Base-by-base conservation (phyloP, 2,113 vertebrate genomes). In the Triplophysa dalaica region DNA sequence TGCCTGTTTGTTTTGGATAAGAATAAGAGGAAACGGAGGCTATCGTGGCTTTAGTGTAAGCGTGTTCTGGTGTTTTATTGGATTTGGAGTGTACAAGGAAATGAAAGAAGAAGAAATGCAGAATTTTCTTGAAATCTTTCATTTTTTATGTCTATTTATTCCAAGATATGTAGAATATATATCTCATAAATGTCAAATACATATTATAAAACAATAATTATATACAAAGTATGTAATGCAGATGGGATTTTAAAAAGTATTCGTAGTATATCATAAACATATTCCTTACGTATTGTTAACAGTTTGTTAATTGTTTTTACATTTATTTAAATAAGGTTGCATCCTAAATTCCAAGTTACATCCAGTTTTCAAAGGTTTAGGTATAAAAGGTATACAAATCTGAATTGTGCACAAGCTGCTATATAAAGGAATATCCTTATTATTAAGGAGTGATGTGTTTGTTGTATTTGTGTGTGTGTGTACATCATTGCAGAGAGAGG, bases 1-100 rank as follows among this genome's bases (percentile, higher is more conserved):
- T 16, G 52, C 29, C 81, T 26, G 33, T 43, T 24, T 75, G 79
- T 69, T 72, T 54, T 67, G 73, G 75, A 74, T 74, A 4, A 56
- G 50, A 52, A 45, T 45, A 56, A 33, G 13, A 67, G 50, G 58
- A 22, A 24, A 43, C 8, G 52, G 19, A 62, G 45, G 64, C 48
- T 78, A 38, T 41, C 56, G 21, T 33, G 56, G 62, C 17, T 62
- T 26, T 8, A 61, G 12, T 12, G 19, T 69, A 29, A 21, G 5
- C n/a, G 38, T 61, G 11, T 21, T 62, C 22, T 65, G 14, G 54
- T 19, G 33, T 45, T 45, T 12, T 11, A 12, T 45, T 45, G 43
- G 43, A 45, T 7, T 58, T 21, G 10, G 6, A 19, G 17, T 17
- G 8, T 19, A 56, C n/a, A 56, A 2, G 7, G 17, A 56, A 17